Percentiles rank a stretch among this genome's conserved stretches.
Conservation (phyloP, 2,888 invertebrate genomes). For the Drosophila imparisetae region DNA sequence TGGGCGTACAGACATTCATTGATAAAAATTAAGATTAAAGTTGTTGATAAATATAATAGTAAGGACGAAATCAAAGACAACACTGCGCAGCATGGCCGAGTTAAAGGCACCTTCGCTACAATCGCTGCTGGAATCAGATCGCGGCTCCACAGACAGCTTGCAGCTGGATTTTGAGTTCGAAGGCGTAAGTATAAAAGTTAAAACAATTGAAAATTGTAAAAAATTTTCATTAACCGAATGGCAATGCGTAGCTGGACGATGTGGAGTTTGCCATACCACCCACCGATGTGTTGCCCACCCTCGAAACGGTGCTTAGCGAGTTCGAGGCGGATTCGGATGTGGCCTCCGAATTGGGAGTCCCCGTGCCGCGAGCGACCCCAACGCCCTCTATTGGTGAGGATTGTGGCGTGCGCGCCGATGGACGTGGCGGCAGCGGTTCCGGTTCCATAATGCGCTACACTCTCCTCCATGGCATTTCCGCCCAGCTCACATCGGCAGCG, state of each 20-base stretch:
- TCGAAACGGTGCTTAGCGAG: constrained; percentile 93
- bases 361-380: constrained; percentile 83
- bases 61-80: constrained; percentile 10
- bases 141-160: constrained; percentile 89
- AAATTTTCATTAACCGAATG: not conserved
- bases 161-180: constrained; percentile 88
- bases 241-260: constrained; percentile 88
- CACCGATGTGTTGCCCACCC: constrained; percentile 90
- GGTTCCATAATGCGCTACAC: constrained; percentile 91
- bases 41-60: constrained; percentile 16
- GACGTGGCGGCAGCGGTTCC: constrained; percentile 74
- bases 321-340: constrained; percentile 88
- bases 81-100: constrained; percentile 76
- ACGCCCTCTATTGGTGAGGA: constrained; percentile 84
- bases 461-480: constrained; percentile 94
- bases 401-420: constrained; percentile 85
- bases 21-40: constrained; percentile 57
- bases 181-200: constrained; percentile 34
- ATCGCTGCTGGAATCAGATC: constrained; percentile 87
- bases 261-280: constrained; percentile 92
- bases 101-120: constrained; percentile 85
- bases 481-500: constrained; percentile 94
- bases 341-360: constrained; percentile 83
- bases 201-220: constrained; percentile 5
- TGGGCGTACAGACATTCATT: constrained; percentile 70